These are phyloP conservation scores for Chondrilla cf. caribensis DNA, from an alignment of 37 sponge, comb jelly and placozoan species.

Conservation along the genomic window DNA sequence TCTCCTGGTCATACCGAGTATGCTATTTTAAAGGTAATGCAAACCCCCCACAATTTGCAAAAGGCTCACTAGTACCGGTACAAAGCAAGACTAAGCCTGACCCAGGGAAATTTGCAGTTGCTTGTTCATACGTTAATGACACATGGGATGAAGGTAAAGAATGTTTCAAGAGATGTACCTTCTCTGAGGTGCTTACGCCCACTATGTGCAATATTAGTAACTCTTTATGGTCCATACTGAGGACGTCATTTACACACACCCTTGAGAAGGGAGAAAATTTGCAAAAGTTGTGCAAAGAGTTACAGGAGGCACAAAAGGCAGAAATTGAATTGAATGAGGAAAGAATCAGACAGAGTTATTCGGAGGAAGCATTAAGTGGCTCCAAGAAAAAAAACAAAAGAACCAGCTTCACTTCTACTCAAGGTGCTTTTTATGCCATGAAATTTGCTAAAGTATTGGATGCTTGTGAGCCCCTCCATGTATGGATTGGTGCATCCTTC, in stretches of 20 bases:
- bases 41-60: too few relatives aligned
- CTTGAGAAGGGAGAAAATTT: too few relatives aligned
- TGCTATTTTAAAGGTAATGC: background rate
- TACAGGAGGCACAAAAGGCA: too few relatives aligned
- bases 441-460: background rate
- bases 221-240: too few relatives aligned
- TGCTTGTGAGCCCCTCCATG: constrained; percentile 21
- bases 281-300: too few relatives aligned
- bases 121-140: background rate
- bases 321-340: too few relatives aligned
- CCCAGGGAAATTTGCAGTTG: background rate
- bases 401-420: background rate
- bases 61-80: background rate
- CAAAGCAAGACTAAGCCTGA: background rate
- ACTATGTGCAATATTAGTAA: too few relatives aligned
- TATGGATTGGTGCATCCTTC: constrained; percentile 46
- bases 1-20: background rate
- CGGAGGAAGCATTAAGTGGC: too few relatives aligned
- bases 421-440: background rate
- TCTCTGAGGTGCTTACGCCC: constrained; percentile 1
- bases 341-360: too few relatives aligned
- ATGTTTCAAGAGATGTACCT: background rate
- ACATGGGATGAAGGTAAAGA: constrained; percentile 3
- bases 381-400: too few relatives aligned
- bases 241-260: too few relatives aligned